Percentiles rank a stretch among this genome's conserved stretches.
Evolutionary conservation across 2,797 vertebrate species (phyloP).

Genomic region (Sternotherus odoratus): DNA sequence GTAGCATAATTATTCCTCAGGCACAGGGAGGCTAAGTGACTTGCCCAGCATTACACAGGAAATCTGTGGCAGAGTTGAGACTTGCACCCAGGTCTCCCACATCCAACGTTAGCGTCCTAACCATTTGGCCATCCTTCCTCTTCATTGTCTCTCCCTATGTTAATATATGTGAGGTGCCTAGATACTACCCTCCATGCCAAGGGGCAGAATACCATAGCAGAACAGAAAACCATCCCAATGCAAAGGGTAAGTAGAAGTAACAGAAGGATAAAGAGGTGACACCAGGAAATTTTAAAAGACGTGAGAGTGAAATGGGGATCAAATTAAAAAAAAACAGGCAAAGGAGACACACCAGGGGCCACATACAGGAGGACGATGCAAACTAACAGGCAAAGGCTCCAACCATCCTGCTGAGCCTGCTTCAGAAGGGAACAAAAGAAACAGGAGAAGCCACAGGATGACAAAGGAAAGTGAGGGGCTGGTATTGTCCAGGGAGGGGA

Average conservation of each 20-base stretch:
- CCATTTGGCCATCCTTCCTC: not conserved
- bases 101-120: not conserved
- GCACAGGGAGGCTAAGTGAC: not conserved
- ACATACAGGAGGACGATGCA: not conserved
- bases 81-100: not conserved
- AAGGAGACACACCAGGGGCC: not conserved
- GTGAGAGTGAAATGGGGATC: not conserved
- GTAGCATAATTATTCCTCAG: not conserved
- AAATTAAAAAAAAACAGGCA: fast-evolving
- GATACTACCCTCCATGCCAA: not conserved
- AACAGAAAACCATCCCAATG: not conserved
- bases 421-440: conserved; percentile 29
- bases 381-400: not conserved
- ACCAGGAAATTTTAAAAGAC: not conserved
- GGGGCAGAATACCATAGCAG: not conserved
- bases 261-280: fast-evolving
- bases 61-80: not conserved
- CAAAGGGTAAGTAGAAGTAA: not conserved
- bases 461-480: not conserved
- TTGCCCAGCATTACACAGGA: not conserved
- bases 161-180: not conserved
- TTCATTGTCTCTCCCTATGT: not conserved
- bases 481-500: not conserved
- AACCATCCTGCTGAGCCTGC: not conserved
- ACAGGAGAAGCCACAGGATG: not conserved